Percentiles rank a stretch among this genome's conserved stretches.
These are phyloP conservation scores for Ceryle rudis DNA, from an alignment of 2,797 vertebrate species.

Conservation along the genomic window DNA sequence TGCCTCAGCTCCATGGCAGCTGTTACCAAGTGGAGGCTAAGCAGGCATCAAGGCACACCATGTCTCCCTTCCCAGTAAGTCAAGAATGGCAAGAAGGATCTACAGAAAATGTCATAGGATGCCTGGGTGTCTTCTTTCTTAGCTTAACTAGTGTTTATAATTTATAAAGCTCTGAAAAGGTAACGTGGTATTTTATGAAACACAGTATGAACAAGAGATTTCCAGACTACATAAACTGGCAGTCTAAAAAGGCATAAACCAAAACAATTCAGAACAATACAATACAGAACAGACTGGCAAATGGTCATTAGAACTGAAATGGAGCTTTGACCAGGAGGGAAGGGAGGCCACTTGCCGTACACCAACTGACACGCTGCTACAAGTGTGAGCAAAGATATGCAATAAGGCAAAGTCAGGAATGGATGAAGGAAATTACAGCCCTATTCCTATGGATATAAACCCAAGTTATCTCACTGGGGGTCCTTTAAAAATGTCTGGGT, in stretches of 20 bases:
- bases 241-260: background rate
- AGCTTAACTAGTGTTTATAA: background rate
- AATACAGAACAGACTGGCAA: background rate
- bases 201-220: background rate
- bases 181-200: background rate
- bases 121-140: background rate
- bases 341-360: background rate
- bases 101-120: background rate
- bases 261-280: background rate
- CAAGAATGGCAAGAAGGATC: background rate
- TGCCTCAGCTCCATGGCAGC: background rate
- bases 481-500: conserved; percentile 28
- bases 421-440: conserved; percentile 36
- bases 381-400: background rate
- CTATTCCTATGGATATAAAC: conserved; percentile 21
- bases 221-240: background rate
- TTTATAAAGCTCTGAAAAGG: background rate
- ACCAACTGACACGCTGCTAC: background rate
- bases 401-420: background rate
- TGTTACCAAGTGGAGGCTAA: background rate
- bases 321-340: background rate
- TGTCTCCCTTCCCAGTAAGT: background rate
- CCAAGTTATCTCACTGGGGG: background rate
- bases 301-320: background rate
- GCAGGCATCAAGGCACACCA: background rate